These are phyloP conservation scores for Falco peregrinus DNA, from an alignment of 2,797 vertebrate species.

Conservation along the genomic window DNA sequence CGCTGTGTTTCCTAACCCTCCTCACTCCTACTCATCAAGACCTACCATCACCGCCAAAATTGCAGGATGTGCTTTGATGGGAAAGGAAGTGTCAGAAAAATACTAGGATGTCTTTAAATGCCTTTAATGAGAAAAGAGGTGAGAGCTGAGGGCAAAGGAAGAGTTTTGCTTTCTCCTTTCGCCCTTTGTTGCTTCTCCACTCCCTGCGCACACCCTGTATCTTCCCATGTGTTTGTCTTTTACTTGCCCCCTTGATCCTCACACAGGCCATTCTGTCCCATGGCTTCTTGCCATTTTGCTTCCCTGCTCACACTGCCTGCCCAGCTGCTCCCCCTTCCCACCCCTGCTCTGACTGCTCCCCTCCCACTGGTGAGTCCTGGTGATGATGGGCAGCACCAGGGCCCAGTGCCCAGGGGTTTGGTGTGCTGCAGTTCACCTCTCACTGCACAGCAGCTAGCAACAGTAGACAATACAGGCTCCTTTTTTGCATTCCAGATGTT, in stretches of 20 bases:
- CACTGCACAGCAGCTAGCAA: not conserved
- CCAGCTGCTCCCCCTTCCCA: not conserved
- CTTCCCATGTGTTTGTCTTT: not conserved
- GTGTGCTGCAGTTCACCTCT: not conserved
- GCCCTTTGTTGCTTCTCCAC: not conserved
- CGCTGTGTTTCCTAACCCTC: not conserved
- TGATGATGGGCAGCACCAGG: not conserved
- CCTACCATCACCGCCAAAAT: not conserved
- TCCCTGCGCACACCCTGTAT: not conserved
- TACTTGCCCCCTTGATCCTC: not conserved
- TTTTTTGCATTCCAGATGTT: not conserved
- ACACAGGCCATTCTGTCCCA: not conserved
- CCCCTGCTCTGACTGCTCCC: not conserved
- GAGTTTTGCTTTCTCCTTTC: not conserved
- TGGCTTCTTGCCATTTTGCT: not conserved
- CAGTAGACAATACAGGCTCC: not conserved
- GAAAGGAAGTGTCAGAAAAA: constrained; percentile 10
- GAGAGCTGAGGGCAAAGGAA: not conserved
- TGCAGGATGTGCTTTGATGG: constrained; percentile 20
- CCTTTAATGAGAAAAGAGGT: not conserved
- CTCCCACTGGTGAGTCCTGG: not conserved
- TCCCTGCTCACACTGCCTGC: not conserved
- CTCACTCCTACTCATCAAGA: not conserved
- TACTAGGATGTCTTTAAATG: not conserved
- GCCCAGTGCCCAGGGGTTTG: not conserved